phyloP scores from a whole-genome alignment of 2,888 invertebrate genomes.

The Flexamia atlantica region DNA sequence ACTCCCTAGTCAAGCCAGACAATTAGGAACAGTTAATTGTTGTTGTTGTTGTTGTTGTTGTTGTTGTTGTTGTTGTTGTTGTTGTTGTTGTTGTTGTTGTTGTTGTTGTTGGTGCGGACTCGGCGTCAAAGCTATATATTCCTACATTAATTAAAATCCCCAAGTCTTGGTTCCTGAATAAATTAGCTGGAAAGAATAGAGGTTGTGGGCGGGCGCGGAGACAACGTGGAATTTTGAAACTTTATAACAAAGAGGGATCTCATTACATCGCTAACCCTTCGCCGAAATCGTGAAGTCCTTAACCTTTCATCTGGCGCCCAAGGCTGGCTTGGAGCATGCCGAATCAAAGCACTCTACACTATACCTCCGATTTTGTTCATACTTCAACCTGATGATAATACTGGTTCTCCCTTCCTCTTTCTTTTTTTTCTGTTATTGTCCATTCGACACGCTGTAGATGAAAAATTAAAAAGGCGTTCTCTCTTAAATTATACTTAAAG shows the following conservation, averaged over 20 bases:
- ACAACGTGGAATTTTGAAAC: slow-evolving; percentile 25
- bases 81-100: too few relatives aligned
- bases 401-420: background rate
- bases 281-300: slow-evolving; percentile 37
- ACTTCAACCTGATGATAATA: background rate
- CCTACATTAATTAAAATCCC: background rate
- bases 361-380: background rate
- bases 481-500: too few relatives aligned
- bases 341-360: background rate
- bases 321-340: background rate
- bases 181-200: slow-evolving; percentile 24
- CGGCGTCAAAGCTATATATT: background rate
- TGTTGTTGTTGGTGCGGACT: too few relatives aligned
- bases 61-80: too few relatives aligned
- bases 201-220: slow-evolving; percentile 19
- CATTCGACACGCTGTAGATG: too few relatives aligned
- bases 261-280: slow-evolving; percentile 25
- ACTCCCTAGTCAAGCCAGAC: too few relatives aligned
- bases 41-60: too few relatives aligned
- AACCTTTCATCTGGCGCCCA: slow-evolving; percentile 27
- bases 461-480: too few relatives aligned
- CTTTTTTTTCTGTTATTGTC: background rate
- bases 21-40: too few relatives aligned
- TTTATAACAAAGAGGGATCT: slow-evolving; percentile 22
- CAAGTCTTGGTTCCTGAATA: slow-evolving; percentile 17